Base-by-base conservation (phyloP, 2,797 vertebrate genomes). In the Siniperca undulata region DNA sequence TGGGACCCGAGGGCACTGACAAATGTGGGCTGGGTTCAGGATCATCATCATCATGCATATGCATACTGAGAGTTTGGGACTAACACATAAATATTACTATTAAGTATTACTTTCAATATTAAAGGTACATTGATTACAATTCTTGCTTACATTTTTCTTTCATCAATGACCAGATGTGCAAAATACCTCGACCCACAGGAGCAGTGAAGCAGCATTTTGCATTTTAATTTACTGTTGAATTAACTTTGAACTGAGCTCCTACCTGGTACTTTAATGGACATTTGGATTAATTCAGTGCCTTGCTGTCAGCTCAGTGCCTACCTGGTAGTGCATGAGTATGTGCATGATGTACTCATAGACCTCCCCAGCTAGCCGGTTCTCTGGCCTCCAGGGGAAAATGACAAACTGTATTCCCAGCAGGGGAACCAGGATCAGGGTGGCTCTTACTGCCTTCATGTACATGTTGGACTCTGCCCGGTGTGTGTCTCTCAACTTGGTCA, bases 381-480 rank as follows among this genome's bases (percentile, higher is more conserved):
- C 97, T 8, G 98, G 99, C 88, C 97, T 97, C 99, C 98, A 99
- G 83, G 98, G 98, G 70, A 99, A 94, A 86, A 99, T 97, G 17
- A 99, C 97, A 85, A 99, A 99, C 88, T 99, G 98, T 85, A 99
- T 97, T 74, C 99, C 99, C 70, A 99, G 93, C 77, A 99, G 96
- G 34, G 99, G 99, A 91, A 99, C 97, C 42, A 99, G 95, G 89
- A 99, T 97, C 83, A 99, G 93, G 8, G 98, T 98, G 88, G 99
- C 98, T 91, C 98, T 96, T 83, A 99, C 99, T 1, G 98, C 99
- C 94, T 99, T 99, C 98, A 99, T 98, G 81, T 99, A 99, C 98
- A 99, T 98, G 94, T 97, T 97, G 59, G 97, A 97, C 88, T 99
- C 98, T 0, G 97, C 96, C 9, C 97, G 95, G 82, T 99, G 98